Conservation (phyloP, 2,113 vertebrate species). For the Cottus gobio region DNA sequence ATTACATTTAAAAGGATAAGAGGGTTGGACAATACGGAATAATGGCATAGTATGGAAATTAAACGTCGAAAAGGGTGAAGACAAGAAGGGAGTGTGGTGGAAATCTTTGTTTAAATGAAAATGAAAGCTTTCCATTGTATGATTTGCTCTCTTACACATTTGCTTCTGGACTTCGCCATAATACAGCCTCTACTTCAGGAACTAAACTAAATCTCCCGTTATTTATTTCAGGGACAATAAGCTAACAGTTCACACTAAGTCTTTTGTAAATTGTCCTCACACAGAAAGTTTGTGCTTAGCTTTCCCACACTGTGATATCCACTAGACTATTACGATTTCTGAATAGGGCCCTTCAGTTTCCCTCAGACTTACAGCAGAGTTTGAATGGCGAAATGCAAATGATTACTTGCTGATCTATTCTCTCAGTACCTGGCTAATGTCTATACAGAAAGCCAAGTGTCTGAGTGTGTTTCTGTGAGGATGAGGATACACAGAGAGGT, state of each 20-base stretch:
- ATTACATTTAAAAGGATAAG: constrained; percentile 59
- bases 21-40: constrained; percentile 5
- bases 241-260: constrained; percentile 86
- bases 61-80: constrained; percentile 43
- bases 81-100: constrained; percentile 23
- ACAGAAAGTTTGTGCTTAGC: constrained; percentile 79
- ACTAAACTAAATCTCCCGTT: constrained; percentile 78
- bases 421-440: constrained; percentile 93
- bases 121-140: constrained; percentile 32
- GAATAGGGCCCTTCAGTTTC: constrained; percentile 93
- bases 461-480: constrained; percentile 28
- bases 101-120: constrained; percentile 64
- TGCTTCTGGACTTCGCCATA: constrained; percentile 21
- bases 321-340: constrained; percentile 92
- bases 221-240: constrained; percentile 62
- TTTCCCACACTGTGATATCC: constrained; percentile 93
- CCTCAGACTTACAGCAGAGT: constrained; percentile 89
- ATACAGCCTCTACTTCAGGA: constrained; percentile 10
- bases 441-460: constrained; percentile 84
- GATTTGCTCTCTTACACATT: constrained; percentile 16
- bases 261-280: constrained; percentile 60
- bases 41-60: constrained; percentile 35
- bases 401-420: constrained; percentile 91
- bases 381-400: constrained; percentile 95
- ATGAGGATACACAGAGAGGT: constrained; percentile 61